Evolutionary conservation across 1,140 invertebrate genomes (phyloP).

Genomic region (Cylas formicarius): DNA sequence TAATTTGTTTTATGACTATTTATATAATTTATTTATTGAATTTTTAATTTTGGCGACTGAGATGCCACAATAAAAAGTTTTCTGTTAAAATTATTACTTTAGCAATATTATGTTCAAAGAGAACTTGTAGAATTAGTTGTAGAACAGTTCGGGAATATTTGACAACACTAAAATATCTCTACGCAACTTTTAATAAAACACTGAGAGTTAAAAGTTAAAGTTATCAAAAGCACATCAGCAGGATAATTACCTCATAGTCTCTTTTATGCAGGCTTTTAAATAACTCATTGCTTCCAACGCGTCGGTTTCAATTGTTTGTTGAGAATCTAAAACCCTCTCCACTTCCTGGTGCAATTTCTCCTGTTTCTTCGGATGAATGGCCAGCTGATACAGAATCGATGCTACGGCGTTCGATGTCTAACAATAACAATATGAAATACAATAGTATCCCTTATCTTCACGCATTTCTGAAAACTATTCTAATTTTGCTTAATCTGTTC

Average conservation of each 20-base stretch:
- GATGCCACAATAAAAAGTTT: too few relatives aligned
- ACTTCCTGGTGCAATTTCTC: slow-evolving; percentile 76
- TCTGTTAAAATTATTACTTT: too few relatives aligned
- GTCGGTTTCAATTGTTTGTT: slow-evolving; percentile 55
- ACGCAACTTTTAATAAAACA: too few relatives aligned
- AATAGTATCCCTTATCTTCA: neutral
- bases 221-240: too few relatives aligned
- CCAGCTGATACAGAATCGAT: slow-evolving; percentile 78
- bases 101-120: too few relatives aligned
- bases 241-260: slow-evolving; percentile 84
- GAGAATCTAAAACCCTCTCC: slow-evolving; percentile 53
- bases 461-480: neutral
- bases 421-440: slow-evolving; percentile 12
- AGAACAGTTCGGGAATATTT: too few relatives aligned
- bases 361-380: slow-evolving; percentile 69
- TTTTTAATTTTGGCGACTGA: too few relatives aligned
- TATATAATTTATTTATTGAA: too few relatives aligned
- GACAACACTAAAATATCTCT: too few relatives aligned
- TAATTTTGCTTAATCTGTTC: neutral
- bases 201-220: too few relatives aligned
- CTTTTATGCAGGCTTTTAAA: slow-evolving; percentile 84
- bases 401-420: slow-evolving; percentile 84
- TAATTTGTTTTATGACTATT: too few relatives aligned
- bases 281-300: slow-evolving; percentile 71
- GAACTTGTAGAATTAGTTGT: too few relatives aligned